A percentile compares a stretch with the other conserved stretches of the same genome.
Evolutionary conservation across 2,113 vertebrate genomes (phyloP).

Genomic region (Cochlearius cochlearius): DNA sequence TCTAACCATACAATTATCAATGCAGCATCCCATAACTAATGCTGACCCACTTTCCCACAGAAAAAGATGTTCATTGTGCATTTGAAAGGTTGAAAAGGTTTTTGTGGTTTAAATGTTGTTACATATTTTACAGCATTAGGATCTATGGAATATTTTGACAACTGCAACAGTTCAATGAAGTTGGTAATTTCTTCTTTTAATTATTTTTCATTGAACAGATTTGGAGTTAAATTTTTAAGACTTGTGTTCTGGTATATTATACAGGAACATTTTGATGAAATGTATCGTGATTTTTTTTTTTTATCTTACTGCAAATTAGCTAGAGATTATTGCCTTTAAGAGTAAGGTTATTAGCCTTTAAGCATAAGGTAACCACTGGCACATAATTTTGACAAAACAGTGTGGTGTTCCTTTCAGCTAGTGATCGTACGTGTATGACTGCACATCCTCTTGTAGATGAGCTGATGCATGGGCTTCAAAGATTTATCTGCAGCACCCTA

Average conservation of each 20-base stretch:
- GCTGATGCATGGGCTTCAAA: constrained; percentile 65
- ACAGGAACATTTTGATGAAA: constrained; percentile 67
- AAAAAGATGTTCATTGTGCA: constrained; percentile 79
- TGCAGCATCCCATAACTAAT: constrained; percentile 72
- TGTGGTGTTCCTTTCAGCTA: constrained; percentile 61
- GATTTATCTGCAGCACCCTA: constrained; percentile 65
- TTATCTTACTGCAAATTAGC: constrained; percentile 11
- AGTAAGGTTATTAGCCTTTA: constrained; percentile 26
- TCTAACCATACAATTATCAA: constrained; percentile 66
- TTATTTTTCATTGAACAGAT: constrained; percentile 88
- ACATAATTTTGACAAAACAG: constrained; percentile 44
- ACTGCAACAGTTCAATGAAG: constrained; percentile 94
- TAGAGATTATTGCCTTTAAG: constrained; percentile 12
- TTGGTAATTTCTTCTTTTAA: constrained; percentile 96
- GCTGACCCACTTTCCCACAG: constrained; percentile 71
- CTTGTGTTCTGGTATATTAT: constrained; percentile 74
- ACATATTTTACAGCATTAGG: constrained; percentile 97
- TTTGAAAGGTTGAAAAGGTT: constrained; percentile 82
- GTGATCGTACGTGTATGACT: constrained; percentile 43
- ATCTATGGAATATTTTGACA: constrained; percentile 96
- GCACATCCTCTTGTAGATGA: constrained; percentile 61
- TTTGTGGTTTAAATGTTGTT: constrained; percentile 96
- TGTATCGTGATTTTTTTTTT: constrained; percentile 44
- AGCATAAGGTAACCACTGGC: constrained; percentile 14
- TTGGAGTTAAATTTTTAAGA: constrained; percentile 76